Evolutionary conservation across 2,797 vertebrate genomes (phyloP), one percentile per base, ranked within the genome.

Genomic region (Myoxocephalus aenaeus): DNA sequence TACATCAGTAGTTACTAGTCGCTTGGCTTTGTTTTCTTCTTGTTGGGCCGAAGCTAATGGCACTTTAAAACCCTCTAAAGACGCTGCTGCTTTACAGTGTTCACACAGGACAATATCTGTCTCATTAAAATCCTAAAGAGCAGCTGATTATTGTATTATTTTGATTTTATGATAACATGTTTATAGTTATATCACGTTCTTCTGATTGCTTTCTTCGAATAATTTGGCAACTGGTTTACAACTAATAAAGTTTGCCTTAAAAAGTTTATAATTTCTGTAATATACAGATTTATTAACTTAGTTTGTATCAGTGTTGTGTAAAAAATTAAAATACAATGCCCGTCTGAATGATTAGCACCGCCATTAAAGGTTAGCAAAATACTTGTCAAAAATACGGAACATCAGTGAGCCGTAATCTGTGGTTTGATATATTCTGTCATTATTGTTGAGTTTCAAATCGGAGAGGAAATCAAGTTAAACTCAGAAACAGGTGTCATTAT

Each of bases 151-250:
- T 42, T 77, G 58, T 64, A 70, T 54, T 73, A 76, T 81, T 80
- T 53, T 48, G 65, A 64, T 80, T 9, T 62, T 40, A 65, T 65
- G 44, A 67, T 79, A 83, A 79, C 15, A 73, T 44, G n/a, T 66
- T 56, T 38, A 74, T 81, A 75, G 51, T 59, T 63, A 27, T 38
- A 59, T 80, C 70, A 65, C 42, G 38, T 68, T 83, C 81, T 56
- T 79, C 46, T 57, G 75, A 86, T 73, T 68, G 62, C 65, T 79
- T 74, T 82, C 44, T 68, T 72, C 77, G 57, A 89, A 83, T 86
- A 81, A 82, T 90, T 89, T 88, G 91, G 87, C 82, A 86, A 86
- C 73, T 87, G 63, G 71, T 81, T 86, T 61, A 81, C 22, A 61
- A 54, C 4, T 56, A 86, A 79, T 73, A 70, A 81, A 56, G 50